Evolutionary conservation across 2,888 invertebrate genomes (phyloP).

Genomic region (Limnephilus lunatus): DNA sequence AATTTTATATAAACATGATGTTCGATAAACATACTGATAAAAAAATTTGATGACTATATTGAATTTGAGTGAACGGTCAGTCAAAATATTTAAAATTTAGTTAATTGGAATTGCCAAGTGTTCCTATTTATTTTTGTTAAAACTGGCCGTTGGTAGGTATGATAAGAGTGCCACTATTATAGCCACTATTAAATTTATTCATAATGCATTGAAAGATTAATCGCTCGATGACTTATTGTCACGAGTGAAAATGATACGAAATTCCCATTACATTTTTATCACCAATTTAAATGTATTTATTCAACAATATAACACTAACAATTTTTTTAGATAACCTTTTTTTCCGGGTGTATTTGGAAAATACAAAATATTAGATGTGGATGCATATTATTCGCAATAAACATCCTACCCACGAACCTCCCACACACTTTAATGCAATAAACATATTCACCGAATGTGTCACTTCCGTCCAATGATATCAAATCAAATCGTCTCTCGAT

Average conservation of each 20-base stretch:
- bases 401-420: neutral
- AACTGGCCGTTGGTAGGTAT: neutral
- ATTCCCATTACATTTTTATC: neutral
- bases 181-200: too few relatives aligned
- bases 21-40: neutral
- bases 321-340: neutral
- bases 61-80: too few relatives aligned
- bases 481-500: neutral
- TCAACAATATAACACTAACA: neutral
- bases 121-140: neutral
- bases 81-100: neutral
- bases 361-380: neutral
- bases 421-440: neutral
- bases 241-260: neutral
- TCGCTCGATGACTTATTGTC: conserved; percentile 2
- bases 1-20: neutral
- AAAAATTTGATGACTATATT: too few relatives aligned
- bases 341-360: neutral
- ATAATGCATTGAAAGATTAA: neutral
- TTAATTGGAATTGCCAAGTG: neutral
- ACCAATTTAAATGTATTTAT: neutral
- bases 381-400: neutral
- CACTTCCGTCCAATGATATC: neutral
- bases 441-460: neutral
- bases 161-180: neutral